These are phyloP conservation scores for Rhinopithecus roxellana DNA, from an alignment of 2,113 vertebrate genomes.

Conservation along the genomic window DNA sequence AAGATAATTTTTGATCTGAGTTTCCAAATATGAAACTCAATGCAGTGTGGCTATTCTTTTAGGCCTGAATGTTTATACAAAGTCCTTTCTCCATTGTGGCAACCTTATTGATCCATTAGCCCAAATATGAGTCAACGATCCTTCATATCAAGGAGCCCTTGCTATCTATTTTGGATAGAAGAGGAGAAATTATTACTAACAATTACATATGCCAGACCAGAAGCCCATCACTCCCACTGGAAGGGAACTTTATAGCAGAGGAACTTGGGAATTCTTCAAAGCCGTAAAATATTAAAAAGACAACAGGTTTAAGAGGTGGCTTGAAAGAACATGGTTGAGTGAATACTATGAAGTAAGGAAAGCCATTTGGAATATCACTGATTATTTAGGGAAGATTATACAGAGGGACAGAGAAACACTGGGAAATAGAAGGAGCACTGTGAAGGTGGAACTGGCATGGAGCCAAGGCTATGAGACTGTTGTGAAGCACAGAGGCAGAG, in stretches of 20 bases:
- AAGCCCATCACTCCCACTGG: background rate
- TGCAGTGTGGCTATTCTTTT: background rate
- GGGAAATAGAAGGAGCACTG: slow-evolving; percentile 6
- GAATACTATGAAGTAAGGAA: slow-evolving; percentile 44
- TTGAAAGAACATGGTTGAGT: slow-evolving; percentile 46
- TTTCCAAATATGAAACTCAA: slow-evolving; percentile 9
- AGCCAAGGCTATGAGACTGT: background rate
- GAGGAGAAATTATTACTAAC: slow-evolving; percentile 8
- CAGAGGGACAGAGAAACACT: background rate
- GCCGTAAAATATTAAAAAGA: slow-evolving; percentile 40
- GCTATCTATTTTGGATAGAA: background rate
- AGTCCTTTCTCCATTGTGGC: background rate
- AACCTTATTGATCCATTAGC: background rate
- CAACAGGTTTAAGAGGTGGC: slow-evolving; percentile 32
- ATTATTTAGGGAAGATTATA: background rate
- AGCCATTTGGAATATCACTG: slow-evolving; percentile 19
- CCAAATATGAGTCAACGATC: background rate
- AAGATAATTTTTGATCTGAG: slow-evolving; percentile 29
- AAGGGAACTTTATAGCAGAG: background rate
- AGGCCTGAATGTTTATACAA: slow-evolving; percentile 13
- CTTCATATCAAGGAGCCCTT: background rate
- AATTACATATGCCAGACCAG: background rate
- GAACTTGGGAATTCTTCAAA: slow-evolving; percentile 40
- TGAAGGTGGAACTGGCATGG: background rate
- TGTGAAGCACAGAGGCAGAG: background rate